Base-by-base conservation (phyloP, 2,888 invertebrate species). In the Alentia gelatinosa region DNA sequence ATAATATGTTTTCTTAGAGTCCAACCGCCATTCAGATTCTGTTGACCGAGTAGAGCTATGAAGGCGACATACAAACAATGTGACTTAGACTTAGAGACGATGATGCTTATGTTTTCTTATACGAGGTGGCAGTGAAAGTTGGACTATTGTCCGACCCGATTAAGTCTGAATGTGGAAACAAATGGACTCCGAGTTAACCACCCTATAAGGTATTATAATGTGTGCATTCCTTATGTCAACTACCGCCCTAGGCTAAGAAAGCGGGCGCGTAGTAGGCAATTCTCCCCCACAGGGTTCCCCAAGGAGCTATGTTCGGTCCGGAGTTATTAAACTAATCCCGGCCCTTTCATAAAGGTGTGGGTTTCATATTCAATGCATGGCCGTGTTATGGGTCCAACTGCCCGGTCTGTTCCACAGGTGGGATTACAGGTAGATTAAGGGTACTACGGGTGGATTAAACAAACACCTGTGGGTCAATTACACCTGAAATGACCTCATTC, bases 401-500 rank as follows among this genome's bases (percentile, higher is more conserved):
- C n/a, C 19, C n/a, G 56, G n/a, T 19, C 23, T 12, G 19, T 56
- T n/a, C 56, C n/a, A 3, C 19, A 56, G 56, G 56, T 3, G 56
- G 56, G 56, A 56, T 56, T 56, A 56, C 56, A 56, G 56, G 56
- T 56, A 56, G 56, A 56, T 56, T 56, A 56, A 56, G 56, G n/a
- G 9, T 56, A 56, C 56, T 56, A 56, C 56, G n/a, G 23, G 5
- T 56, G 56, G 56, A 56, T 56, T 56, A 56, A 56, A 56, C 56
- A 56, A 56, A 56, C 56, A 56, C 19, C 56, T 56, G 56, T 19
- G 19, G n/a, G n/a, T 19, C 56, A 56, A 56, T 56, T 56, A 56
- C n/a, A 56, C 56, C 7, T 47, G 19, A 47, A 47, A 47, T 56
- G 3, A 12, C 56, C 56, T 12, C 56, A 56, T 9, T n/a, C 56